Evolutionary conservation across 2,113 vertebrate genomes (phyloP).

Genomic region (Globicephala melas): DNA sequence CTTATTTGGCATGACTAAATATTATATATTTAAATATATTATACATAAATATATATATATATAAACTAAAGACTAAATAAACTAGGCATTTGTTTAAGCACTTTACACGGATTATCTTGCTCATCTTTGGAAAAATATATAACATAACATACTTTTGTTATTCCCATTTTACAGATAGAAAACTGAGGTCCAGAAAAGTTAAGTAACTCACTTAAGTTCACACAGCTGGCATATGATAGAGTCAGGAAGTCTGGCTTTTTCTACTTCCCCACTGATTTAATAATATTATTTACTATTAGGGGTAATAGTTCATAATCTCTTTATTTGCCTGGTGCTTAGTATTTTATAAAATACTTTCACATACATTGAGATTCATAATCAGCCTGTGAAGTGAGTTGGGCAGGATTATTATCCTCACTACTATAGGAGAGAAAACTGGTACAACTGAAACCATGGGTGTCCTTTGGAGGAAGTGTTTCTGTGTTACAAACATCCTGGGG

Average conservation of each 20-base stretch:
- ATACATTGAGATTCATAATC: neutral
- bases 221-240: neutral
- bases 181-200: neutral
- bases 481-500: neutral
- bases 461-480: neutral
- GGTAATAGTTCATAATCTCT: neutral
- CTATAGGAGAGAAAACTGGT: neutral
- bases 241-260: neutral
- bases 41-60: neutral
- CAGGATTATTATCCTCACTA: neutral
- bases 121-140: neutral
- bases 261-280: neutral
- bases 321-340: neutral
- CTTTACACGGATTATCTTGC: neutral
- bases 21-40: neutral
- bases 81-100: neutral
- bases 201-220: neutral
- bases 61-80: neutral
- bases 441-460: neutral
- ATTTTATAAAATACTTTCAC: neutral
- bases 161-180: slow-evolving; percentile 39
- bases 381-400: neutral
- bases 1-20: neutral
- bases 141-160: neutral
- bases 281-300: neutral